These are phyloP conservation scores for Phalacrocorax aristotelis DNA, from an alignment of 2,113 vertebrate species.

Conservation along the genomic window DNA sequence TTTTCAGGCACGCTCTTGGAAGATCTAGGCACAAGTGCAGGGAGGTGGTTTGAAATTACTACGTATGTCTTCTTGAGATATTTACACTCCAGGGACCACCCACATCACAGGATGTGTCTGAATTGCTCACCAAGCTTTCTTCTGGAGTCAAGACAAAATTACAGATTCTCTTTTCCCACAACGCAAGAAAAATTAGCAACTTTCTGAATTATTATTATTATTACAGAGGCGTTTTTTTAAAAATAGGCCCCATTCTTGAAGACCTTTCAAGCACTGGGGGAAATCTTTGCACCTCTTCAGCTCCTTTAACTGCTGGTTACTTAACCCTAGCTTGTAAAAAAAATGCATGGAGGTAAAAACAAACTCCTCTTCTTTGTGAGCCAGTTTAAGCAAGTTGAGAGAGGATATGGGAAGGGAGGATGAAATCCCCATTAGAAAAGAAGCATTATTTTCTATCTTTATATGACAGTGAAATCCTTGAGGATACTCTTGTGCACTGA, in stretches of 20 bases:
- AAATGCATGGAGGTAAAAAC: background rate
- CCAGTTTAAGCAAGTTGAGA: background rate
- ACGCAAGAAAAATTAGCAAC: background rate
- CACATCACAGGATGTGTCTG: conserved; percentile 34
- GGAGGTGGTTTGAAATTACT: conserved; percentile 24
- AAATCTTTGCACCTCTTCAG: background rate
- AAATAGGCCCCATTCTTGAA: background rate
- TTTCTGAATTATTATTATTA: conserved; percentile 4
- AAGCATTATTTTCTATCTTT: background rate
- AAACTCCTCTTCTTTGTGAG: background rate
- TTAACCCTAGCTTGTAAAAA: background rate
- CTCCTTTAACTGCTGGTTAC: background rate
- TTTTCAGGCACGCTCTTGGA: conserved; percentile 35
- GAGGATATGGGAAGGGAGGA: background rate
- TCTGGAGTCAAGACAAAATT: background rate
- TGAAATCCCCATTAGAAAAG: background rate
- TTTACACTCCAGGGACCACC: conserved; percentile 35
- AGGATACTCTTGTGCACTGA: background rate
- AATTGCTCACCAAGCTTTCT: conserved; percentile 38
- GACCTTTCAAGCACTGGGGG: background rate
- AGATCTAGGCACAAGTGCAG: background rate
- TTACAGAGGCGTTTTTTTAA: background rate
- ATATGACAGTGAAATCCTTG: background rate
- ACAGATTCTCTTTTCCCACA: background rate
- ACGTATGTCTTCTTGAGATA: conserved; percentile 26